Percentiles rank a stretch among this genome's conserved stretches.
Conservation (phyloP, 2,797 vertebrate species). For the Agapornis canus region DNA sequence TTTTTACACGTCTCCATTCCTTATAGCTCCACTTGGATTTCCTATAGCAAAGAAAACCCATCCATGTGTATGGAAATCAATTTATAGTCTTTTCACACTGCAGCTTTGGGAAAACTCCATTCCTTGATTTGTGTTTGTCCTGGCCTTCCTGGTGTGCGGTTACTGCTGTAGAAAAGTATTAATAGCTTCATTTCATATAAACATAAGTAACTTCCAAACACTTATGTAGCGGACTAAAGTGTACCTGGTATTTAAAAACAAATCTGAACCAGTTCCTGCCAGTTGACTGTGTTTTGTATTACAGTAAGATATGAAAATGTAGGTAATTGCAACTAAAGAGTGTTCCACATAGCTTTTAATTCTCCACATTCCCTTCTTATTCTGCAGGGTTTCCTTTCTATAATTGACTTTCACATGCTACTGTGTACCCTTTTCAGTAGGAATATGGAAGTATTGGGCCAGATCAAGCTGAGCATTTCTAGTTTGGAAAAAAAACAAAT, state of each 20-base stretch:
- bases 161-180: constrained; percentile 93
- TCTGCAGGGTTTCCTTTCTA: constrained; percentile 70
- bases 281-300: constrained; percentile 81
- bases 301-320: constrained; percentile 76
- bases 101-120: constrained; percentile 89
- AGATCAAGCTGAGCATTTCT: constrained; percentile 65
- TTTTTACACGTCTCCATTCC: constrained; percentile 98
- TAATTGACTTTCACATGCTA: constrained; percentile 63
- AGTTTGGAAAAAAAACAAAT: constrained; percentile 50
- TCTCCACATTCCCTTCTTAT: constrained; percentile 72
- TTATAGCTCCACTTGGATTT: constrained; percentile 89
- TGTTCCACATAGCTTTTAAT: constrained; percentile 69
- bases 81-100: constrained; percentile 87
- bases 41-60: constrained; percentile 88
- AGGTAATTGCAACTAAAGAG: constrained; percentile 74
- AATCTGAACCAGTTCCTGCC: constrained; percentile 80
- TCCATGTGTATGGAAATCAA: constrained; percentile 84
- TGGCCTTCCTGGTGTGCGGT: constrained; percentile 91
- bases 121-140: constrained; percentile 87
- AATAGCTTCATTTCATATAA: constrained; percentile 89
- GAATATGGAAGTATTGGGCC: constrained; percentile 62
- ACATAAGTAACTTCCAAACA: constrained; percentile 82
- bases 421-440: constrained; percentile 64
- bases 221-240: constrained; percentile 79
- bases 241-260: constrained; percentile 80